Evolutionary conservation across 2,113 vertebrate genomes (phyloP).

Genomic region (Daphoenositta chrysoptera): DNA sequence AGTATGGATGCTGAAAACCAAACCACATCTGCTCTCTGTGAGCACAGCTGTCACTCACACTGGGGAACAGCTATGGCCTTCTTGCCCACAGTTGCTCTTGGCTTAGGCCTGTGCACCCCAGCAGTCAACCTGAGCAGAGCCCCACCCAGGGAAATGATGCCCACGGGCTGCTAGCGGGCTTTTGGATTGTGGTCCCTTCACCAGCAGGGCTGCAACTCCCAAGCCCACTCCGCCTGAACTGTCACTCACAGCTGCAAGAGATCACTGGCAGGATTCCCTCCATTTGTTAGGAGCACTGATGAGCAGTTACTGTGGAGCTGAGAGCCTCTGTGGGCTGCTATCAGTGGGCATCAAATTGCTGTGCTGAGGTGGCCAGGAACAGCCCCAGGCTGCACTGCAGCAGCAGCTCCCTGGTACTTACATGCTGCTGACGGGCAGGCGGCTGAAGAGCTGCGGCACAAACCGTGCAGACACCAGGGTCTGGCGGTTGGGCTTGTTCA

Average conservation of each 20-base stretch:
- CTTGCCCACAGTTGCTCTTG: not conserved
- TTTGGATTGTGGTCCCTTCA: not conserved
- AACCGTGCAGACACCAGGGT: constrained; percentile 83
- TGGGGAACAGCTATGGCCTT: not conserved
- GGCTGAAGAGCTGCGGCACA: constrained; percentile 85
- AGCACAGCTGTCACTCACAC: not conserved
- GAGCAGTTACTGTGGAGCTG: not conserved
- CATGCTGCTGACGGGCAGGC: constrained; percentile 87
- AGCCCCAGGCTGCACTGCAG: not conserved
- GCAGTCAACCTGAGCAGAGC: not conserved
- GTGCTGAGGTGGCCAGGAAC: not conserved
- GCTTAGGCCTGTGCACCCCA: not conserved
- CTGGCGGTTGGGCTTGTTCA: constrained; percentile 96
- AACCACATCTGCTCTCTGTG: not conserved
- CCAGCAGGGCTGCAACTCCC: not conserved
- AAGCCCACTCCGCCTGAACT: not conserved
- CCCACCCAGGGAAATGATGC: not conserved
- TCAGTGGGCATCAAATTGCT: not conserved
- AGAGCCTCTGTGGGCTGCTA: not conserved
- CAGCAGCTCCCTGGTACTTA: constrained; percentile 69
- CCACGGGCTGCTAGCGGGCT: not conserved
- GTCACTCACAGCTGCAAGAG: accelerated
- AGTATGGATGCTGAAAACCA: not conserved
- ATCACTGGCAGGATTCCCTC: not conserved
- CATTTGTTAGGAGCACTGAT: not conserved